Conservation (phyloP, 2,113 vertebrate genomes). For the Macquaria ambigua region DNA sequence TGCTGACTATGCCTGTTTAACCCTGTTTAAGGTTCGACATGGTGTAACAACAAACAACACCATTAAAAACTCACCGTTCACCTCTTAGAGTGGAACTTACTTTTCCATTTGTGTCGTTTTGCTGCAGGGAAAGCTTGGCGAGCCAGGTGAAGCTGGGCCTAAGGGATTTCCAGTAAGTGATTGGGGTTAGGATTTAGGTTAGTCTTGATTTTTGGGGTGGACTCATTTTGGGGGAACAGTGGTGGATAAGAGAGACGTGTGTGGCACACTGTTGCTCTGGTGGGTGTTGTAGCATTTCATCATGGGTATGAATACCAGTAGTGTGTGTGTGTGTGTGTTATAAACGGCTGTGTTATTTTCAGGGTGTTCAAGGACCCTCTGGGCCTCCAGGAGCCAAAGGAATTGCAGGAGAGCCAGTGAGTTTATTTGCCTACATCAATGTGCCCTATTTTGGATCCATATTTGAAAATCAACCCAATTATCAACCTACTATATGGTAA, state of each 20-base stretch:
- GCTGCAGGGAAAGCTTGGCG: constrained; percentile 90
- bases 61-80: background rate
- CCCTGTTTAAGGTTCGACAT: background rate
- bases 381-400: constrained; percentile 94
- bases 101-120: constrained; percentile 50
- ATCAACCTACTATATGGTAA: background rate
- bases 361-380: constrained; percentile 93
- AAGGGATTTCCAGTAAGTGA: constrained; percentile 92
- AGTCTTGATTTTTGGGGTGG: constrained; percentile 37
- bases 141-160: constrained; percentile 87
- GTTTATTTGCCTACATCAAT: constrained; percentile 47
- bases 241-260: constrained; percentile 27
- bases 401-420: constrained; percentile 90
- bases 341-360: constrained; percentile 61
- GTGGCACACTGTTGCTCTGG: constrained; percentile 9
- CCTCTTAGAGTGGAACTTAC: background rate
- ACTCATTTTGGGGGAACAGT: constrained; percentile 25
- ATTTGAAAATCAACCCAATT: background rate
- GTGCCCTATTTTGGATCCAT: background rate
- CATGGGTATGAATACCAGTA: constrained; percentile 9
- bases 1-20: background rate
- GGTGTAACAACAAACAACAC: background rate
- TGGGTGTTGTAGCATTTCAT: constrained; percentile 4
- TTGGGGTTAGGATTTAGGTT: constrained; percentile 52
- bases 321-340: constrained; percentile 29